Evolutionary conservation across 1,140 invertebrate genomes (phyloP).

Genomic region (Cyphomyrmex costatus): DNA sequence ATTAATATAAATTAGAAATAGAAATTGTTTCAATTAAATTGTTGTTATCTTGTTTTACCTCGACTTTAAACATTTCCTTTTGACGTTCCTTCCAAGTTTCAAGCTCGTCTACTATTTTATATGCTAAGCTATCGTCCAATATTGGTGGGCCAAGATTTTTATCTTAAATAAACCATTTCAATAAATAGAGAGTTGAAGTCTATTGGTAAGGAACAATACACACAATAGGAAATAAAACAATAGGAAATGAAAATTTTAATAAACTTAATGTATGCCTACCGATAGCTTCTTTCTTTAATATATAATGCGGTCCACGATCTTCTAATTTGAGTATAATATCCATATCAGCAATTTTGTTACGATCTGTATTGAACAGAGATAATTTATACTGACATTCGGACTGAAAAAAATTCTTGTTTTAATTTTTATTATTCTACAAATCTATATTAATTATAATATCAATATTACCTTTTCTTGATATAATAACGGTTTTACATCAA

Average conservation of each 20-base stretch:
- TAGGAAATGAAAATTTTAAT: not conserved
- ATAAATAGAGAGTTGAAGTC: not conserved
- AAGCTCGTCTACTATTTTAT: slow-evolving; percentile 87
- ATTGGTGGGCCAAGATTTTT: slow-evolving; percentile 85
- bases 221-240: not conserved
- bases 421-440: slow-evolving; percentile 5
- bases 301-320: slow-evolving; percentile 81
- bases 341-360: slow-evolving; percentile 77
- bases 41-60: slow-evolving; percentile 76
- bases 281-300: slow-evolving; percentile 72
- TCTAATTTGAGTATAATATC: slow-evolving; percentile 80
- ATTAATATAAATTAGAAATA: too few relatives aligned
- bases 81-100: slow-evolving; percentile 87
- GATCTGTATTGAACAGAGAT: slow-evolving; percentile 75
- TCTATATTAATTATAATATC: not conserved
- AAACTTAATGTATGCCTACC: slow-evolving; percentile 63
- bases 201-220: not conserved
- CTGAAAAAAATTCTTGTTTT: slow-evolving; percentile 68
- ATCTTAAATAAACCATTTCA: slow-evolving; percentile 59
- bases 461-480: slow-evolving; percentile 77
- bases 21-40: not conserved
- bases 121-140: slow-evolving; percentile 85
- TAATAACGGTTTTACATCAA: slow-evolving; percentile 80
- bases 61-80: slow-evolving; percentile 85
- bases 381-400: slow-evolving; percentile 78